A percentile compares a stretch with the other conserved stretches of the same genome.
phyloP scores from a whole-genome alignment of 2,888 invertebrate species.

The Chalcosyrphus nemorum region DNA sequence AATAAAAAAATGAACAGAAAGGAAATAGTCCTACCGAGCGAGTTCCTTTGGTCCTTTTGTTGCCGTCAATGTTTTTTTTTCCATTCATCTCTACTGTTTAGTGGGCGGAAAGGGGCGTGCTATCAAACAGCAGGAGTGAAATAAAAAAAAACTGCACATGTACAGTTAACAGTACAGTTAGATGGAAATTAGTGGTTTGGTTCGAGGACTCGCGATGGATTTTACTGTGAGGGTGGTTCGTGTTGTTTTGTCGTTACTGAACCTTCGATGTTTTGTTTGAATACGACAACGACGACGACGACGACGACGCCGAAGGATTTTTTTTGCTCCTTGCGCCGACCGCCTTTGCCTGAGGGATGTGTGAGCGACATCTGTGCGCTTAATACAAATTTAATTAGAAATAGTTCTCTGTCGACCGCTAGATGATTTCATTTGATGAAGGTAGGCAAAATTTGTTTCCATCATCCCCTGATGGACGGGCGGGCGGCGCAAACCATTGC shows the following conservation, averaged over 20 bases:
- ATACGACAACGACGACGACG: too few relatives aligned
- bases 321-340: background rate
- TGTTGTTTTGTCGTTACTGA: conserved; percentile 47
- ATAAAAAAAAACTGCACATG: conserved; percentile 48
- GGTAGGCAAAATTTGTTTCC: conserved; percentile 50
- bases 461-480: conserved; percentile 34
- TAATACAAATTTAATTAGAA: conserved; percentile 78
- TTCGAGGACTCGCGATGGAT: conserved; percentile 46
- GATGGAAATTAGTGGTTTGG: conserved; percentile 62
- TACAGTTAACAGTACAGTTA: conserved; percentile 33
- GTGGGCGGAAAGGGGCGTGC: conserved; percentile 47
- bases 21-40: conserved; percentile 25
- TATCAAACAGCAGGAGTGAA: background rate
- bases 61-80: conserved; percentile 58
- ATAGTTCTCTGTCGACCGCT: conserved; percentile 68
- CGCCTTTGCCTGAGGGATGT: conserved; percentile 72
- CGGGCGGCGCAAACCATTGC: conserved; percentile 19
- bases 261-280: conserved; percentile 43
- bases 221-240: conserved; percentile 44
- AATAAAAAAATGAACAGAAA: conserved; percentile 66
- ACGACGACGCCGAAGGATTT: background rate
- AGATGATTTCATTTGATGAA: conserved; percentile 48
- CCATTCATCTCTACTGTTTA: conserved; percentile 59
- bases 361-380: conserved; percentile 76
- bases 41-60: conserved; percentile 61